These are phyloP conservation scores for Dicrostonyx torquatus DNA, from an alignment of 2,797 vertebrate species.

Conservation along the genomic window DNA sequence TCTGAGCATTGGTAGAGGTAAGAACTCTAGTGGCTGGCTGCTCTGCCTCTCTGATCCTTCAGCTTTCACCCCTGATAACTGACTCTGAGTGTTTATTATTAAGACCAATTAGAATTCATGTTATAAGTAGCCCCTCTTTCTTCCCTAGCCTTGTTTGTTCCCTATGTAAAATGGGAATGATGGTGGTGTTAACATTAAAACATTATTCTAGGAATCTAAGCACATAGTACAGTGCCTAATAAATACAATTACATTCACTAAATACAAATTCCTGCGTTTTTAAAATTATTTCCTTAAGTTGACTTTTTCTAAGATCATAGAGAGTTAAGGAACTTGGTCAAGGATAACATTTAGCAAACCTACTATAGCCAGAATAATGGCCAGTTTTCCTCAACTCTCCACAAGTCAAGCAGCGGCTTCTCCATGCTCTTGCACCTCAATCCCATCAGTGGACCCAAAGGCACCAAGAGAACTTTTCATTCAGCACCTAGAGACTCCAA, in stretches of 20 bases:
- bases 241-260: neutral
- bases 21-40: too few relatives aligned
- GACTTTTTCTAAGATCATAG: neutral
- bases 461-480: conserved; percentile 44
- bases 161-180: neutral
- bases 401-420: neutral
- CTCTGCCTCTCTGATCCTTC: too few relatives aligned
- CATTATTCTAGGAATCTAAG: neutral
- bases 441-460: neutral
- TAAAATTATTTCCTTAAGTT: neutral
- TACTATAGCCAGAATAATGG: neutral
- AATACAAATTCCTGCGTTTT: neutral
- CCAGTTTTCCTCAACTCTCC: neutral
- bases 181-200: neutral
- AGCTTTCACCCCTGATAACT: too few relatives aligned
- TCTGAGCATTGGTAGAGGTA: too few relatives aligned
- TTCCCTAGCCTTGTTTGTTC: neutral
- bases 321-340: conserved; percentile 40
- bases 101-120: too few relatives aligned
- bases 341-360: neutral
- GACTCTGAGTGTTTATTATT: too few relatives aligned
- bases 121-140: neutral
- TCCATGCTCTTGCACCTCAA: too few relatives aligned
- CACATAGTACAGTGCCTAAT: neutral
- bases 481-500: conserved; percentile 54